phyloP scores from a whole-genome alignment of 2,888 invertebrate species.

The Eristalinus sepulchralis region DNA sequence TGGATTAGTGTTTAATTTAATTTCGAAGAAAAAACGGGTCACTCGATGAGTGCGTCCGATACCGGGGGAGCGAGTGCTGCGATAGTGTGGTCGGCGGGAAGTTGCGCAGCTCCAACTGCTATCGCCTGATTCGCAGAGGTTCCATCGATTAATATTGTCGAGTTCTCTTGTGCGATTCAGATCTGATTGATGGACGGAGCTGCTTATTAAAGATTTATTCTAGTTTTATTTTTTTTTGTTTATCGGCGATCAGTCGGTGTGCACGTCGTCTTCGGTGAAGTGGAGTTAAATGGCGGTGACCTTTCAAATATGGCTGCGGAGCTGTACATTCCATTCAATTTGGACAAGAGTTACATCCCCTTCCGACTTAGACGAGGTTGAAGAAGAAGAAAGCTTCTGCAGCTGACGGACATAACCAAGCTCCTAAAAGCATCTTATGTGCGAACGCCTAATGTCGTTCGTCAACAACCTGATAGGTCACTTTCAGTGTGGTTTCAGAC shows the following conservation, averaged over 20 bases:
- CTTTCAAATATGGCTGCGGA: too few species aligned
- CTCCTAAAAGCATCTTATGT: too few species aligned
- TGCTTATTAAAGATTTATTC: not conserved
- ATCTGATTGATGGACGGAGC: not conserved
- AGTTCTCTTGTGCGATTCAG: not conserved
- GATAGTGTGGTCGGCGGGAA: not conserved
- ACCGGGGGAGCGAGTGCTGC: not conserved
- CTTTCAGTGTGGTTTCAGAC: too few species aligned
- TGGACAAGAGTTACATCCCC: too few species aligned
- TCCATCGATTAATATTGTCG: not conserved
- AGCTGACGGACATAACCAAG: too few species aligned
- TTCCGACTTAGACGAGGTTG: too few species aligned
- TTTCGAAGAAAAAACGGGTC: not conserved
- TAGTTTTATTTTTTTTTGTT: not conserved
- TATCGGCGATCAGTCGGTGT: not conserved
- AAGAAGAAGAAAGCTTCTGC: too few species aligned
- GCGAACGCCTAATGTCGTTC: too few species aligned
- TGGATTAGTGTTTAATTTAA: constrained; percentile 17
- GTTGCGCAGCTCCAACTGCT: not conserved
- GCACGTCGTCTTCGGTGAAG: not conserved
- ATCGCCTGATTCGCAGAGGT: not conserved
- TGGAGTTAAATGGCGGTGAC: too few species aligned
- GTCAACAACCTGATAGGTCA: too few species aligned
- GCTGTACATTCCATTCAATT: too few species aligned
- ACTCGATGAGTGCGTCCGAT: not conserved